Evolutionary conservation across 53 echinoderm and acorn worm genomes (phyloP), one percentile per base, ranked within the genome.

Genomic region (Patiria pectinifera): DNA sequence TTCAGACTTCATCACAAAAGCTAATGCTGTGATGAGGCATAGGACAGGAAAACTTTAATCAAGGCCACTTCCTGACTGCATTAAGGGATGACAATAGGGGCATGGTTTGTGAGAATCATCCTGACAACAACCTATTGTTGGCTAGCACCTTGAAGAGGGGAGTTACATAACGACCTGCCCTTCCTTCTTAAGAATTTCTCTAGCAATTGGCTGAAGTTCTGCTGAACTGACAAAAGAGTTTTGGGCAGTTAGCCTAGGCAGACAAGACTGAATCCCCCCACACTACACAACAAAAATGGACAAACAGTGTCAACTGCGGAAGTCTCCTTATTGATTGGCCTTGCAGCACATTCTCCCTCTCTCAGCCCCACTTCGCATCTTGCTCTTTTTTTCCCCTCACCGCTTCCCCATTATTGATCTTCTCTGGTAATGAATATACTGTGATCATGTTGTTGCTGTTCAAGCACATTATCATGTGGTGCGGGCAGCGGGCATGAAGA

Each of bases 11-110:
- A 6, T 12, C 12, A 24, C 25, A 26, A 76, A 43, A 43, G 43
- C 76, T 76, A 22, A 71, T 71, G 11, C 5, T n/a, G 3, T 43
- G 47, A 83, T 58, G 83, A 83, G 14, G 49, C n/a, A 75, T 45
- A 46, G 71, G 25, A 53, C 71, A 87, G 71, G 46, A 71, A 85
- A 49, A 58, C 48, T n/a, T 47, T 71, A 76, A 87, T 87, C 87
- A 87, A 87, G 87, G 87, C 87, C 76, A 87, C 87, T 87, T 87
- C 87, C 87, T 72, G 87, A 75, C 75, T 25, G 59, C 74, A 87
- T 87, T 87, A 87, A 4, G 58, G 74, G 16, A 49, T 46, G 13
- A 48, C 71, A 86, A 48, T 23, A 86, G 49, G 25, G n/a, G 23
- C 53, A n/a, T 45, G 48, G 19, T 4, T 22, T 61, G 59, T 6